Conservation (phyloP, 1,140 invertebrate species). For the Aricia agestis region DNA sequence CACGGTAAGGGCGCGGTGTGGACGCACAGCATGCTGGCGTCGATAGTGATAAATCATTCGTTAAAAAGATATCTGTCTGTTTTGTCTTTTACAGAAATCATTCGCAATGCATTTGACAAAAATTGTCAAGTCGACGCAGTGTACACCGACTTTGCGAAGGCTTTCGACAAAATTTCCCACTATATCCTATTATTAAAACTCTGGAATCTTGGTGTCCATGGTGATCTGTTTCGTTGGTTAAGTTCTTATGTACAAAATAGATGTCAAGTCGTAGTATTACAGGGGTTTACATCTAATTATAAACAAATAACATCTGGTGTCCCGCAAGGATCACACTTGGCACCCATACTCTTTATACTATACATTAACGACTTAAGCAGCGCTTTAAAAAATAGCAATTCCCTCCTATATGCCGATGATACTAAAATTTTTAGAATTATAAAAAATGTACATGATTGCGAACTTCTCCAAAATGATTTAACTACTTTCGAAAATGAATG, state of each 20-base stretch:
- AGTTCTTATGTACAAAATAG: constrained; percentile 5
- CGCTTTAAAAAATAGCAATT: background rate
- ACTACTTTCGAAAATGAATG: no score
- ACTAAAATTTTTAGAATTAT: background rate
- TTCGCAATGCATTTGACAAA: no score
- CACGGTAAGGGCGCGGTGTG: constrained; percentile 72
- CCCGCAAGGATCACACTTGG: background rate
- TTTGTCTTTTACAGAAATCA: no score
- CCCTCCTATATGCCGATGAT: background rate
- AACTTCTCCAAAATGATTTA: background rate
- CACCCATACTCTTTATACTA: background rate
- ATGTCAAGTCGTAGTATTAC: background rate
- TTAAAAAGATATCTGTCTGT: no score
- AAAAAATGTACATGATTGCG: background rate
- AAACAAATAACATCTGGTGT: background rate
- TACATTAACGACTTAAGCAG: no score
- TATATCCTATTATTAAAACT: constrained; percentile 9
- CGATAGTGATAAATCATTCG: background rate
- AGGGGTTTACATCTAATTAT: no score
- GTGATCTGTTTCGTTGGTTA: no score
- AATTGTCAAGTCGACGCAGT: no score
- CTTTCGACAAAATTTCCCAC: no score
- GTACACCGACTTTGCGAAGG: no score
- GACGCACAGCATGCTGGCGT: no score
- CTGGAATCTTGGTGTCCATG: no score